phyloP scores from a whole-genome alignment of 2,113 vertebrate genomes.

The Taurulus bubalis region DNA sequence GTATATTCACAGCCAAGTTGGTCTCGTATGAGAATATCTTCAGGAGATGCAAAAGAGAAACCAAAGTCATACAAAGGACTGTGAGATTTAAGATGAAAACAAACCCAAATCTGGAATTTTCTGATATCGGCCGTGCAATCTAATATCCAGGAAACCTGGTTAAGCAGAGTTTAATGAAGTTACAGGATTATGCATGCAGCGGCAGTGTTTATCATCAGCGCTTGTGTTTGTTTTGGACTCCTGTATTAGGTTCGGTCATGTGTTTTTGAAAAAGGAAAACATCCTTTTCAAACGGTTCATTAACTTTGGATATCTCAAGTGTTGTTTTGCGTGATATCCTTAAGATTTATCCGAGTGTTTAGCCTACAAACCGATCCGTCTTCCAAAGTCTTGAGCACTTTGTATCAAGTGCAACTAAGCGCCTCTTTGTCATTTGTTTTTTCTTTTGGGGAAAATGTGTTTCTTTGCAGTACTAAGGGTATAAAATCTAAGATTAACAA shows the following conservation, averaged over 20 bases:
- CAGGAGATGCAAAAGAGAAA: slow-evolving; percentile 12
- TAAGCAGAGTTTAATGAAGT: slow-evolving; percentile 68
- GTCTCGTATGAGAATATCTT: slow-evolving; percentile 22
- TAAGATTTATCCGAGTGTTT: slow-evolving; percentile 41
- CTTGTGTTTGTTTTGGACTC: slow-evolving; percentile 42
- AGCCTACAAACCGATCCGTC: background rate
- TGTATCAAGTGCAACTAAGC: slow-evolving; percentile 62
- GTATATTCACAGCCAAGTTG: slow-evolving; percentile 37
- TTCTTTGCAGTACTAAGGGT: slow-evolving; percentile 46
- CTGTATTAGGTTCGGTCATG: slow-evolving; percentile 43
- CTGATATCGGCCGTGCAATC: slow-evolving; percentile 53
- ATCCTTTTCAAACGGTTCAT: slow-evolving; percentile 47
- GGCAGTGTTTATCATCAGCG: slow-evolving; percentile 49
- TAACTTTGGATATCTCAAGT: slow-evolving; percentile 41
- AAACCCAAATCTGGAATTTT: slow-evolving; percentile 47
- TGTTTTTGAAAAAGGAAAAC: slow-evolving; percentile 46
- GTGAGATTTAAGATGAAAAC: slow-evolving; percentile 40
- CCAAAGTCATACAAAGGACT: slow-evolving; percentile 31
- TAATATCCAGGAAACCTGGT: slow-evolving; percentile 49
- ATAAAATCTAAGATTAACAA: slow-evolving; percentile 30
- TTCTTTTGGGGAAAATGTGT: slow-evolving; percentile 28
- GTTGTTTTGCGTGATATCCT: slow-evolving; percentile 39
- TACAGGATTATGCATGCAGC: slow-evolving; percentile 40
- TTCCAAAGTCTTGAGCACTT: slow-evolving; percentile 20
- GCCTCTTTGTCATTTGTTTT: slow-evolving; percentile 16